Evolutionary conservation across 2,888 invertebrate species (phyloP).

Genomic region (Eustalomyia histrio): DNA sequence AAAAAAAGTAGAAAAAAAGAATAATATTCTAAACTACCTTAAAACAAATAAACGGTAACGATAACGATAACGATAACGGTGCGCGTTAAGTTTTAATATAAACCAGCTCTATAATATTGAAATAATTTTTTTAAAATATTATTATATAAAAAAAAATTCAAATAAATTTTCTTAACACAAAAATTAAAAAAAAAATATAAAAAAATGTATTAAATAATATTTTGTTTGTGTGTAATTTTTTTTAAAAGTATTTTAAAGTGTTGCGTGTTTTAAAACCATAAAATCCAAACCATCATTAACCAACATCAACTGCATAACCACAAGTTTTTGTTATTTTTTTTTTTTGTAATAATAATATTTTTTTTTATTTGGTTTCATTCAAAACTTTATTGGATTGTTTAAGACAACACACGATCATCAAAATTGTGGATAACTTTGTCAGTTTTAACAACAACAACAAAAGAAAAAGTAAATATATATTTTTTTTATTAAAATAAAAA

Average conservation of each 20-base stretch:
- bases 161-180: background rate
- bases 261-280: slow-evolving; percentile 4
- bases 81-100: background rate
- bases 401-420: background rate
- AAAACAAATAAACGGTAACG: slow-evolving; percentile 8
- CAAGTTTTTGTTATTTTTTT: too few species aligned
- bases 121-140: background rate
- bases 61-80: slow-evolving; percentile 2
- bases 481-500: background rate
- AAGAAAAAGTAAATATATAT: slow-evolving; percentile 5
- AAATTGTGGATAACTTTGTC: slow-evolving; percentile 6
- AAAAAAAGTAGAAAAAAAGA: too few species aligned
- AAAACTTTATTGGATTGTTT: slow-evolving; percentile 7
- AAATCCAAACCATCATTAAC: background rate
- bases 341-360: background rate
- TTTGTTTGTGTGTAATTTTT: background rate
- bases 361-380: background rate
- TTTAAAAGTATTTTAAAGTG: slow-evolving; percentile 7
- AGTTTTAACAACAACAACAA: background rate
- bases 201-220: slow-evolving; percentile 17
- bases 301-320: slow-evolving; percentile 1
- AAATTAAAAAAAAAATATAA: background rate
- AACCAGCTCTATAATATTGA: background rate
- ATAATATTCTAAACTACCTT: slow-evolving; percentile 20
- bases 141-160: too few species aligned